These are phyloP conservation scores for Drosophila macrospina DNA, from an alignment of 2,888 invertebrate species.

Conservation along the genomic window DNA sequence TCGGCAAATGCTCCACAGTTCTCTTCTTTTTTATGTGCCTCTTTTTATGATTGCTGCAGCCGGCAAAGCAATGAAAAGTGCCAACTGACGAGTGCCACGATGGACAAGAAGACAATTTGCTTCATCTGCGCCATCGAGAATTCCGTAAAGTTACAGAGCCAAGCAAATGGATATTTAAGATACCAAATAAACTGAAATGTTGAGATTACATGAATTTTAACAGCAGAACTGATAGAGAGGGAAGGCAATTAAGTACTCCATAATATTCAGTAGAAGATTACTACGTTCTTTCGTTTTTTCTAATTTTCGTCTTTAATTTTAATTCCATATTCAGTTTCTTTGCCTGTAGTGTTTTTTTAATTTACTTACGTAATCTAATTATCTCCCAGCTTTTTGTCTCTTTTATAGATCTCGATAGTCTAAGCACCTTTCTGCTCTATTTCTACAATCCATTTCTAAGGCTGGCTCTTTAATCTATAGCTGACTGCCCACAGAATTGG, in stretches of 20 bases:
- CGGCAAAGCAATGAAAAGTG: constrained; percentile 52
- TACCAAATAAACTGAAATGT: constrained; percentile 36
- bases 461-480: background rate
- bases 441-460: background rate
- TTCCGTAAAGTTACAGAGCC: constrained; percentile 4
- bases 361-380: too few species aligned
- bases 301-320: background rate
- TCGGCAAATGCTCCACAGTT: constrained; percentile 58
- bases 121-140: background rate
- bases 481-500: constrained; percentile 11
- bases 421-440: background rate
- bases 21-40: constrained; percentile 59
- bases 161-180: constrained; percentile 16
- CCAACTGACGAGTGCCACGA: constrained; percentile 51
- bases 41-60: constrained; percentile 66
- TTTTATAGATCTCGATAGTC: background rate
- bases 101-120: constrained; percentile 5
- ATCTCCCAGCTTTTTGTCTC: too few species aligned
- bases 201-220: constrained; percentile 6
- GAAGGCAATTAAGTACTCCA: background rate
- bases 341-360: background rate
- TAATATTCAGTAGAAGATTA: background rate
- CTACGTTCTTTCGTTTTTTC: too few species aligned
- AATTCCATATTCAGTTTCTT: background rate
- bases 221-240: background rate